Base-by-base conservation (phyloP, 2,113 vertebrate species). In the Hyperopisus bebe region DNA sequence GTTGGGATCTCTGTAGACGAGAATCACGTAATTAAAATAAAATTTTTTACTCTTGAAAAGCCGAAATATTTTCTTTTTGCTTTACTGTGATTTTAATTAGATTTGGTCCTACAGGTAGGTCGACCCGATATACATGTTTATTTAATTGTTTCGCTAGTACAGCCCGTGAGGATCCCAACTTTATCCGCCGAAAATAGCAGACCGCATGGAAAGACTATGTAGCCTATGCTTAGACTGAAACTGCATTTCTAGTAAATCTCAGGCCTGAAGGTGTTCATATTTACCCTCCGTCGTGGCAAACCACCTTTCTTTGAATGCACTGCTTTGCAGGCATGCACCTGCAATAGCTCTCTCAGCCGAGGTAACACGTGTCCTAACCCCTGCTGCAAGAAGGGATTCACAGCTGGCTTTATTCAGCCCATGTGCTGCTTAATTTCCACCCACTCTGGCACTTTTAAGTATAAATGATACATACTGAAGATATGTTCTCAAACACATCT, bases 291-390 rank as follows among this genome's bases (percentile, higher is more conserved):
- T 50, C 11, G n/a, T 47, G 83, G 83, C 83, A 47, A 27, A 48
- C 13, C 83, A 48, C 50, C 85, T 19, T 87, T 21, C 2, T 17
- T 53, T 53, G 50, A 53, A 31, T 47, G 70, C 10, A 55, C 74
- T 42, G 35, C 5, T 42, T 82, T 53, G 3, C 46, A 77, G 70
- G 42, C 88, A 77, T 35, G 88, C 46, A 51, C 47, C 66, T 77
- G 15, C 88, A 51, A 2, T 89, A 35, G 35, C 27, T 31, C 19
- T n/a, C n/a, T 17, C 48, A 35, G 46, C n/a, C 9, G 2, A 7
- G 24, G 44, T 50, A 50, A 89, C 88, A 42, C 15, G 31, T 89
- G 88, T 24, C 11, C 8, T 82, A 89, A 89, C 48, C 88, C 50
- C 31, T 51, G n/a, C 13, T 82, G 21, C 8, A 74, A 50, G 6